These are phyloP conservation scores for Xylota segnis DNA, from an alignment of 2,888 invertebrate species.

Conservation along the genomic window DNA sequence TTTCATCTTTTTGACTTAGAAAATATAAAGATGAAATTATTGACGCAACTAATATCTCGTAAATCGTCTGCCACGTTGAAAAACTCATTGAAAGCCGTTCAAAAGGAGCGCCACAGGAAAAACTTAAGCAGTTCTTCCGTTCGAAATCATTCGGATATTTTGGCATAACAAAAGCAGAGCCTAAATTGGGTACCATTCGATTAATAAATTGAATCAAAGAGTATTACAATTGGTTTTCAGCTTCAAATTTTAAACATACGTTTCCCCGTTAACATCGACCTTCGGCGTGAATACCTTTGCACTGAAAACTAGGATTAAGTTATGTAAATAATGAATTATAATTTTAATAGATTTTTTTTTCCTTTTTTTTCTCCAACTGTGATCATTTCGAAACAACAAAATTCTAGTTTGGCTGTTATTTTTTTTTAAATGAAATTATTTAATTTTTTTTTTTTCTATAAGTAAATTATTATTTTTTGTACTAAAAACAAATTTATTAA, in stretches of 20 bases:
- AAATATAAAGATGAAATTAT: too few species aligned
- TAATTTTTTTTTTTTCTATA: constrained; percentile 79
- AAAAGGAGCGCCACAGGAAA: too few species aligned
- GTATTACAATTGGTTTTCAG: too few species aligned
- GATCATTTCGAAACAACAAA: constrained; percentile 81
- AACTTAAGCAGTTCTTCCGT: too few species aligned
- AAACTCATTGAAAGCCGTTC: too few species aligned
- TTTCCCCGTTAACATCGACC: not conserved
- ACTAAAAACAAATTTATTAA: constrained; percentile 67
- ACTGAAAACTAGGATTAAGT: constrained; percentile 59
- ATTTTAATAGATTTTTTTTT: constrained; percentile 59
- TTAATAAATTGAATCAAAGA: too few species aligned
- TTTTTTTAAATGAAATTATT: constrained; percentile 73
- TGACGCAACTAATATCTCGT: too few species aligned
- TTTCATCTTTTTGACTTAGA: too few species aligned
- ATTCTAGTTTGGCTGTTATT: constrained; percentile 81
- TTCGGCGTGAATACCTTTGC: constrained; percentile 44
- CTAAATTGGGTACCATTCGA: too few species aligned
- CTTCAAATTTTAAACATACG: not conserved
- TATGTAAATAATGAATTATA: constrained; percentile 70
- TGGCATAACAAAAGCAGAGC: too few species aligned
- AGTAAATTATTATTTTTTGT: constrained; percentile 77
- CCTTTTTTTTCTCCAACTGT: constrained; percentile 81
- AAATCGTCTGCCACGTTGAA: too few species aligned
- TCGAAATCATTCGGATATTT: too few species aligned